Percentiles rank a stretch among this genome's conserved stretches.
These are phyloP conservation scores for Cyprichromis sp. DNA, from an alignment of 2,113 vertebrate genomes.

Conservation along the genomic window DNA sequence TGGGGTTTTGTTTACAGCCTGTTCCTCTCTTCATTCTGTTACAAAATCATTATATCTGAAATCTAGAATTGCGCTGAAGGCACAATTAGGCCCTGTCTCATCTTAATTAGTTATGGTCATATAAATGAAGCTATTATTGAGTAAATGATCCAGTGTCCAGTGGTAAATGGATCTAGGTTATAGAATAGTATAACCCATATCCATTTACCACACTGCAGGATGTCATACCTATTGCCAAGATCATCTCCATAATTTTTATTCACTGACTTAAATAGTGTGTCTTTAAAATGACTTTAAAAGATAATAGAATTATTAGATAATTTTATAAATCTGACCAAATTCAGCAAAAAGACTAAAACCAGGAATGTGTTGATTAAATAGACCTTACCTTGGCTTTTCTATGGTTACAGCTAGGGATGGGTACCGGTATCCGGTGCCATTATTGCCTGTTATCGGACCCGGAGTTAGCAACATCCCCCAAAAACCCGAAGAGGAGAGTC, in stretches of 20 bases:
- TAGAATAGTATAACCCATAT: background rate
- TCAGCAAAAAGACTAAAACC: background rate
- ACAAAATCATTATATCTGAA: constrained; percentile 38
- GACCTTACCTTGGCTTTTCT: background rate
- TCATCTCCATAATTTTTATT: background rate
- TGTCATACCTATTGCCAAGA: background rate
- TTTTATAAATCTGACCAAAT: background rate
- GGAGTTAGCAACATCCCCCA: background rate
- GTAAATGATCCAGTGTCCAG: constrained; percentile 3
- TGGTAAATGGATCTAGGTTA: background rate
- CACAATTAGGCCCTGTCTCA: constrained; percentile 23
- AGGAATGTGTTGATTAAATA: background rate
- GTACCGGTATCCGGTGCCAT: background rate
- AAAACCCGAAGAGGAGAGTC: rapidly evolving
- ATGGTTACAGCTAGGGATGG: background rate
- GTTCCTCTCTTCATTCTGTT: background rate
- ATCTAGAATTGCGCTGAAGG: constrained; percentile 8
- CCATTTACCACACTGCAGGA: background rate
- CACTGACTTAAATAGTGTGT: background rate
- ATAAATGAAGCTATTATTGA: constrained; percentile 42
- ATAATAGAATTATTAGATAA: background rate
- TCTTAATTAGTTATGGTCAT: constrained; percentile 35
- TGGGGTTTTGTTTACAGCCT: background rate
- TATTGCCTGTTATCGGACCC: background rate
- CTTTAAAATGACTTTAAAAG: background rate